Percentiles rank a stretch among this genome's conserved stretches.
Evolutionary conservation across 2,113 vertebrate genomes (phyloP).

Genomic region (Stercorarius parasiticus): DNA sequence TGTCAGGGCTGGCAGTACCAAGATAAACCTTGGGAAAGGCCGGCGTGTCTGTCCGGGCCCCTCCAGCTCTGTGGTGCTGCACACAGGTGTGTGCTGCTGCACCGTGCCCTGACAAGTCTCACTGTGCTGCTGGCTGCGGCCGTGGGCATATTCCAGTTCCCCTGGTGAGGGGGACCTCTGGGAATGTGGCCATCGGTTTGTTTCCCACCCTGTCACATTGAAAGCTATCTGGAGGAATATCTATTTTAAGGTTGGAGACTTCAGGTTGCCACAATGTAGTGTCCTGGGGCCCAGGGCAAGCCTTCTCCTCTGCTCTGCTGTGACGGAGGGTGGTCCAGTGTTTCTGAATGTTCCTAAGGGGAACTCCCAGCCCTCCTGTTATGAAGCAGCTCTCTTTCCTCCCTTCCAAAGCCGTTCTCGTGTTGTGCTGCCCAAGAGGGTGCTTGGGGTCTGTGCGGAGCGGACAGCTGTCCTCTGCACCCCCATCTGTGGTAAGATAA

Average conservation of each 20-base stretch:
- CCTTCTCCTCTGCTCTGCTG: background rate
- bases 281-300: background rate
- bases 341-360: background rate
- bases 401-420: background rate
- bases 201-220: background rate
- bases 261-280: background rate
- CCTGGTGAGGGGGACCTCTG: background rate
- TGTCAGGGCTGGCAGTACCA: fast-evolving
- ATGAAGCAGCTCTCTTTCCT: background rate
- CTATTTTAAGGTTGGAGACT: background rate
- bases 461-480: background rate
- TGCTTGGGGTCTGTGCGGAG: background rate
- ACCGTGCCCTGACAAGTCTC: background rate
- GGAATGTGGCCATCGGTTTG: background rate
- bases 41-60: background rate
- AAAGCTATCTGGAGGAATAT: background rate
- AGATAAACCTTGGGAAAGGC: background rate
- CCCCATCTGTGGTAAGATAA: no score
- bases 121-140: background rate
- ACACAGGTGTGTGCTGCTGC: background rate
- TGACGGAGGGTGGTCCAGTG: background rate
- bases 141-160: background rate
- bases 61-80: background rate
- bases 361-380: background rate
- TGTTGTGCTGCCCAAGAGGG: background rate